Conservation (phyloP, 2,888 invertebrate genomes). For the Andrena bicolor region DNA sequence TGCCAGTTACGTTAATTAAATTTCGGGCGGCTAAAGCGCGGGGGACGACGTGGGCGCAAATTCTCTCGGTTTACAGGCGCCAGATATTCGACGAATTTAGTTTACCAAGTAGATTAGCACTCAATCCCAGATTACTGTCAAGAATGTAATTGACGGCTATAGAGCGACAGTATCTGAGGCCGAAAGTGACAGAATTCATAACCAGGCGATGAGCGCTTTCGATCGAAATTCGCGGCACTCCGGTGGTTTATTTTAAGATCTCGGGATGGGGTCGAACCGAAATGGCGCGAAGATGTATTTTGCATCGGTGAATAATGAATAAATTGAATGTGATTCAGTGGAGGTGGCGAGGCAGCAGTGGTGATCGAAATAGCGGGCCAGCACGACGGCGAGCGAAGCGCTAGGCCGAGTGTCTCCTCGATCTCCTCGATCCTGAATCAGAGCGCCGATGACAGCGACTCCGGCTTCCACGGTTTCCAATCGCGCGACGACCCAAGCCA, state of each 20-base stretch:
- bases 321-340: slow-evolving; percentile 50
- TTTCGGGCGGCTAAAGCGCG: too few species aligned
- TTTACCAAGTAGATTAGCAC: too few species aligned
- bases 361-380: slow-evolving; percentile 75
- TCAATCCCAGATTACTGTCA: too few species aligned
- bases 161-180: too few species aligned
- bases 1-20: too few species aligned
- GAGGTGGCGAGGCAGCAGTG: slow-evolving; percentile 73
- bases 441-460: slow-evolving; percentile 85
- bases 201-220: too few species aligned
- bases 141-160: too few species aligned
- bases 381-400: slow-evolving; percentile 79
- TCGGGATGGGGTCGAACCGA: not conserved
- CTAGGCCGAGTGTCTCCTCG: slow-evolving; percentile 83
- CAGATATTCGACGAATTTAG: too few species aligned
- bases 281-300: not conserved
- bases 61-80: too few species aligned
- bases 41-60: too few species aligned
- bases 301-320: not conserved
- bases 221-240: too few species aligned
- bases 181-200: too few species aligned
- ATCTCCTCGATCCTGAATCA: slow-evolving; percentile 82
- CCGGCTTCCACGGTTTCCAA: slow-evolving; percentile 84
- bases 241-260: not conserved
- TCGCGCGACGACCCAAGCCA: slow-evolving; percentile 82